phyloP scores from a whole-genome alignment of 2,888 invertebrate genomes.

The Dolomedes plantarius region DNA sequence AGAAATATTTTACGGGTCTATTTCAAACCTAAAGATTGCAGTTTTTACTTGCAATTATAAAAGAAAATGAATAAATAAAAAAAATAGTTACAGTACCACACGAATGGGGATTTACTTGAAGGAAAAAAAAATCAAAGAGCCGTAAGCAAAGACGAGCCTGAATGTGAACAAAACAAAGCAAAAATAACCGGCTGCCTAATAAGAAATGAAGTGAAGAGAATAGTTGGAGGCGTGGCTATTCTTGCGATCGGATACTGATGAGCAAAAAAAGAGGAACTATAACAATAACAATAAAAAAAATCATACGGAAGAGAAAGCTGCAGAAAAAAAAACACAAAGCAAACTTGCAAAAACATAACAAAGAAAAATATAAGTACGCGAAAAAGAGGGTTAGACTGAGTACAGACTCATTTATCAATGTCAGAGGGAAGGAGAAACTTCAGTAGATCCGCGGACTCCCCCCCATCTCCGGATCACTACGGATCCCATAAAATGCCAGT shows the following conservation, averaged over 20 bases:
- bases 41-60: slow-evolving; percentile 66
- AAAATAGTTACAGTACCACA: slow-evolving; percentile 2
- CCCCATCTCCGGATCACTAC: slow-evolving; percentile 46
- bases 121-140: slow-evolving; percentile 8
- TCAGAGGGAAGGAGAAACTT: slow-evolving; percentile 64
- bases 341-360: slow-evolving; percentile 16
- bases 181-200: slow-evolving; percentile 49
- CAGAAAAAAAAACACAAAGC: slow-evolving; percentile 30
- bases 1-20: slow-evolving; percentile 60
- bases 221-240: slow-evolving; percentile 63
- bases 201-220: slow-evolving; percentile 69
- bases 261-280: slow-evolving; percentile 49
- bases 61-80: slow-evolving; percentile 54
- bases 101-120: slow-evolving; percentile 13
- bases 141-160: slow-evolving; percentile 6
- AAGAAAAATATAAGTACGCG: slow-evolving; percentile 59
- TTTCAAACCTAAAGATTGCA: slow-evolving; percentile 35
- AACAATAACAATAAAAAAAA: slow-evolving; percentile 65
- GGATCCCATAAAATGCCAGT: slow-evolving; percentile 70
- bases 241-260: slow-evolving; percentile 70
- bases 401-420: slow-evolving; percentile 68
- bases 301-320: slow-evolving; percentile 28
- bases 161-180: slow-evolving; percentile 24
- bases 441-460: slow-evolving; percentile 31
- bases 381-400: slow-evolving; percentile 59